Evolutionary conservation across 2,113 vertebrate species (phyloP), one percentile per base, ranked within the genome.

Genomic region (Pterophyllum scalare): DNA sequence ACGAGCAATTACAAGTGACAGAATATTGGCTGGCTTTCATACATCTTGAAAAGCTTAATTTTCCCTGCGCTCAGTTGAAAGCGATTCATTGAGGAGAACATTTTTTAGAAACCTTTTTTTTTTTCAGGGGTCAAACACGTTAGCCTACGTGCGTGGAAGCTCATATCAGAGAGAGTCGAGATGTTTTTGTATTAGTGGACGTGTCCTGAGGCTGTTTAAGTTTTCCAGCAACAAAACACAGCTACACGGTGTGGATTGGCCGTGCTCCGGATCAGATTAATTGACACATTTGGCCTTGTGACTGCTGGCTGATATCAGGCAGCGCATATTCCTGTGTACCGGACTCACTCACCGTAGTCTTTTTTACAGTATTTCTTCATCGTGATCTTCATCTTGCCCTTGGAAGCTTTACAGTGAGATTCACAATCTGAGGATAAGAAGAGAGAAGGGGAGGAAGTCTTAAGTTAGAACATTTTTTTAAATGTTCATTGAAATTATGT

Each of bases 301-400:
- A 82, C 87, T 75, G 67, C 76, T 79, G 90, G 70, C 88, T 75
- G 59, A 80, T 64, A 15, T 56, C 83, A 75, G 76, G 62, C 26
- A 19, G 74, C 24, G 4, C 35, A 54, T 86, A 83, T 80, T 88
- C 64, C 86, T 75, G 58, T n/a, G 3, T 2, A 19, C 24, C 65
- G 60, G 77, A 59, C 17, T 77, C 77, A 96, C 98, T 98, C 94
- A 99, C 98, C 98, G 0, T 97, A 99, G 92, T 99, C 98, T 89
- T 99, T 99, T 95, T 99, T 99, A 91, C 98, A 99, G 95, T 99
- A 99, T 85, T 99, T 99, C 94, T 98, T 99, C 98, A 99, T 99
- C 95, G 98, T 99, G 94, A 99, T 98, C 96, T 99, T 99, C 96
- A 99, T 96, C 87, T 99, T 99, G 81, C 98, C 98, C 90, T 99